Evolutionary conservation across 1,140 invertebrate species (phyloP).

Genomic region (Solen grandis): DNA sequence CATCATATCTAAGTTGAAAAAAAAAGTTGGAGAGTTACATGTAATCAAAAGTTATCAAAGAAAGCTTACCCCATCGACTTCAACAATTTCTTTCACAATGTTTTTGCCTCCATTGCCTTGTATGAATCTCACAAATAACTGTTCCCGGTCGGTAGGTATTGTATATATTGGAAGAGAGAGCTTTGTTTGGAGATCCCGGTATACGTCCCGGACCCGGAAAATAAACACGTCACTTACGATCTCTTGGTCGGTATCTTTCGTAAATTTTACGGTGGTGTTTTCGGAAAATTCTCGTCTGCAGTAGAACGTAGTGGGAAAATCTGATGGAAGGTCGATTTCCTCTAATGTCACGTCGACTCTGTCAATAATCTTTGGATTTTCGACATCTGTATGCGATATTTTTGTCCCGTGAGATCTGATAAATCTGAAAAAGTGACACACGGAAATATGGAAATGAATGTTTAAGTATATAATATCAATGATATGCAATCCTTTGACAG

Average conservation of each 20-base stretch:
- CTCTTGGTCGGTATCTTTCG: not conserved
- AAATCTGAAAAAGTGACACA: not conserved
- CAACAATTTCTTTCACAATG: not conserved
- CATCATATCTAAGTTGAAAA: no score
- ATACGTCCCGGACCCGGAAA: not conserved
- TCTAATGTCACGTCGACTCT: not conserved
- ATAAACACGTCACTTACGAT: not conserved
- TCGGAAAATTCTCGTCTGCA: not conserved
- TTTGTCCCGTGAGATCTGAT: not conserved
- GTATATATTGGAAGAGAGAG: not conserved
- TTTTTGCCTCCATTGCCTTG: not conserved
- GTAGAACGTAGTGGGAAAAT: not conserved
- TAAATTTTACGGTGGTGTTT: not conserved
- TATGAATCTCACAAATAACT: not conserved
- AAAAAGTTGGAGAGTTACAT: no score
- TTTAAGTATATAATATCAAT: no score
- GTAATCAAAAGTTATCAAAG: no score
- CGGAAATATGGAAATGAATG: no score
- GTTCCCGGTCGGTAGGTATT: not conserved
- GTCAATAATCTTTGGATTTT: not conserved
- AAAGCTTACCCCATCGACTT: not conserved
- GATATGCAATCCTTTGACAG: no score
- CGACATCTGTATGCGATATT: not conserved
- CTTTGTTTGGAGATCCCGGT: not conserved
- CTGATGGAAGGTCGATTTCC: not conserved